A percentile compares a stretch with the other conserved stretches of the same genome.
Evolutionary conservation across 2,797 vertebrate species (phyloP).

Genomic region (Sebastes steindachneri): DNA sequence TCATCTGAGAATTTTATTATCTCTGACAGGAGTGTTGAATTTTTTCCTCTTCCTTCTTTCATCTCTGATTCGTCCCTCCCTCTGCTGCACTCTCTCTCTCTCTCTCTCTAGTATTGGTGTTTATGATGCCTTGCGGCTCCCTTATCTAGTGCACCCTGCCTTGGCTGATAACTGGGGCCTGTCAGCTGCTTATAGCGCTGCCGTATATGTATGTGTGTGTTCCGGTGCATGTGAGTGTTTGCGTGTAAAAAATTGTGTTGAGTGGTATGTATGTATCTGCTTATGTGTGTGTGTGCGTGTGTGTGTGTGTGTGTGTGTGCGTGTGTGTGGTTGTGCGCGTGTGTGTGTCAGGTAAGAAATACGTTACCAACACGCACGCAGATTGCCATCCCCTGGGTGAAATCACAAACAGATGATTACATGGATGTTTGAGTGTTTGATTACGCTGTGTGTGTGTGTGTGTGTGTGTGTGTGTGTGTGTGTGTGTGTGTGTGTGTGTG

Average conservation of each 20-base stretch:
- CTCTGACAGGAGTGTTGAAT: slow-evolving; percentile 63
- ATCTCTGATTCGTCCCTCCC: slow-evolving; percentile 57
- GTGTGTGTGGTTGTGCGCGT: neutral
- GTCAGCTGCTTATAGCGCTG: slow-evolving; percentile 50
- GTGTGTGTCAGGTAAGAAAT: neutral
- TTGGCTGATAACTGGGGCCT: slow-evolving; percentile 68
- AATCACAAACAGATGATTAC: slow-evolving; percentile 56
- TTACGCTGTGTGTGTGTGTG: neutral
- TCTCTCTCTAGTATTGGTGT: slow-evolving; percentile 40
- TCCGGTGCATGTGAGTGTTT: slow-evolving; percentile 11
- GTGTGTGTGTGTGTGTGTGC: neutral
- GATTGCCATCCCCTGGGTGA: slow-evolving; percentile 34
- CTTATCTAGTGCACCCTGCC: slow-evolving; percentile 65
- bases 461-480: too few species aligned
- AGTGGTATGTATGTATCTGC: neutral
- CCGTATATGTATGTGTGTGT: slow-evolving; percentile 15
- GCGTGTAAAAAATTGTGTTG: too few species aligned
- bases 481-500: neutral
- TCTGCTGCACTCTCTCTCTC: neutral
- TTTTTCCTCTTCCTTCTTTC: slow-evolving; percentile 56
- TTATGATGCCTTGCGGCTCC: slow-evolving; percentile 60
- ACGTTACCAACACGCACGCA: slow-evolving; percentile 18
- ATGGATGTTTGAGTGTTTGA: slow-evolving; percentile 45
- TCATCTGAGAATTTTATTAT: slow-evolving; percentile 66
- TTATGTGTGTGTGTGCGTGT: too few species aligned